Evolutionary conservation across 2,888 invertebrate species (phyloP), one percentile per base, ranked within the genome.

Genomic region (Spialia ferax): DNA sequence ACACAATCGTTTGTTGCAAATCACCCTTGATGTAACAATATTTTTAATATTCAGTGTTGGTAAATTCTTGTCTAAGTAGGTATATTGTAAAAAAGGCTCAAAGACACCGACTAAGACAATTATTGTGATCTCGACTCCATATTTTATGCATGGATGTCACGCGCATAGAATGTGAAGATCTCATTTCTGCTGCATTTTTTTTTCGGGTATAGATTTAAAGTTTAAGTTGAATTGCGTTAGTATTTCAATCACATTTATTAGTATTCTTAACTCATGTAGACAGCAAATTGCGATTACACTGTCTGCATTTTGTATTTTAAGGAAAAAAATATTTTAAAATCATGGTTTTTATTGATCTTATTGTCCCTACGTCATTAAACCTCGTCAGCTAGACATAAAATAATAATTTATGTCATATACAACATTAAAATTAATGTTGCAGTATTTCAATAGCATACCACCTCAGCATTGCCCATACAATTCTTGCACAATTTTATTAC

Each of bases 401-500:
- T 56, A 7, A 32, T 61, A 61, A 56, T 64, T 64, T 56, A 64
- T 48, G 45, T n/a, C 63, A 64, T 8, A 45, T 45, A 45, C 45
- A 26, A 60, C 26, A 48, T 18, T 45, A 38, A 15, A 59, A 45
- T 45, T 59, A 48, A 48, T 29, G 23, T n/a, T 38, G 18, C 11
- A 56, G 45, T 22, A 45, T 63, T 56, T 64, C 56, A 64, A 64
- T 18, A 45, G 56, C 42, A 45, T 8, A 45, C 15, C 15, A 18
- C 18, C 23, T 45, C 29, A 18, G 45, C 42, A 48, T 63, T 45
- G 18, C 20, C 29, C 20, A 29, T 29, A n/a, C n/a, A n/a, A n/a
- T n/a, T n/a, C 55, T 63, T 63, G 56, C 63, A 63, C 45, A 63
- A 56, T 56, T 63, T 63, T 63, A 63, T 63, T 56, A 22, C 45